Percentiles rank a stretch among this genome's conserved stretches.
These are phyloP conservation scores for Sorex araneus DNA, from an alignment of 2,113 vertebrate species.

Conservation along the genomic window DNA sequence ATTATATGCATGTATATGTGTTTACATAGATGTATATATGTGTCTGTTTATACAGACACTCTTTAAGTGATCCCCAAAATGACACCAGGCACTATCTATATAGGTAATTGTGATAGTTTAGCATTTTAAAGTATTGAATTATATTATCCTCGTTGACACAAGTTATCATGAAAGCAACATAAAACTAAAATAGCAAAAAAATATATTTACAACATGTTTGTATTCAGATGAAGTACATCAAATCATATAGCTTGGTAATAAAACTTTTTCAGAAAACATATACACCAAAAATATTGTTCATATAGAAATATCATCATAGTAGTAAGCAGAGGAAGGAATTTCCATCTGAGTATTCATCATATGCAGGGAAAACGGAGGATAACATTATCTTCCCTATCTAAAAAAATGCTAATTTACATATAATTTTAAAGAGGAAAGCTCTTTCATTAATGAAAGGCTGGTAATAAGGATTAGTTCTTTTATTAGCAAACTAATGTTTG, in stretches of 20 bases:
- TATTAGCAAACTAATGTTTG: neutral
- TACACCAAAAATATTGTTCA: neutral
- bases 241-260: neutral
- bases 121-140: conserved; percentile 15
- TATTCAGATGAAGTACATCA: conserved; percentile 12
- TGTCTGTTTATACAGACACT: neutral
- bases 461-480: neutral
- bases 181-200: conserved; percentile 31
- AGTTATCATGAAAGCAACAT: neutral
- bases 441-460: conserved; percentile 14
- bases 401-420: neutral
- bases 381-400: neutral
- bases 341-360: neutral
- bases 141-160: conserved; percentile 18
- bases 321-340: conserved; percentile 34
- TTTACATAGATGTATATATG: neutral
- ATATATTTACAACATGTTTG: neutral
- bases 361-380: neutral
- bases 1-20: neutral
- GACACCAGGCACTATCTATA: neutral
- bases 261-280: conserved; percentile 1
- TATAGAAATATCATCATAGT: neutral
- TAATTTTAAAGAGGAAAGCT: neutral
- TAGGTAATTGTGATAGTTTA: neutral
- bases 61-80: neutral